Base-by-base conservation (phyloP, 2,888 invertebrate species). In the Drosophila monieri region DNA sequence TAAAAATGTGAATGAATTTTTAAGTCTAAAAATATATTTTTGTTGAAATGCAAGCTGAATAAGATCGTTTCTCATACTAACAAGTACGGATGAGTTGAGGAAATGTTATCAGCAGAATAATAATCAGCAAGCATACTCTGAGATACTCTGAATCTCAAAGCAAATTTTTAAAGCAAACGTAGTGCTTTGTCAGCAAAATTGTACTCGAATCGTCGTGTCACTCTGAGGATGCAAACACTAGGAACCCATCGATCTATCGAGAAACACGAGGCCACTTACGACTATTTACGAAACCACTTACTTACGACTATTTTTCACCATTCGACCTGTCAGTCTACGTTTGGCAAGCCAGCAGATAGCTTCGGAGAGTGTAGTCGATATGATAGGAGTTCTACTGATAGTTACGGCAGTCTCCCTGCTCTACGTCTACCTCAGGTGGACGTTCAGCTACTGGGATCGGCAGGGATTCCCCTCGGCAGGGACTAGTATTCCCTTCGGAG, bases 401-500 rank as follows among this genome's bases (percentile, higher is more conserved):
- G 14, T 62, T 21, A 25, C 52, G 8, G 62, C 23, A 12, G 46
- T 47, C 2, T 62, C 57, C 1, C 30, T 70, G 49, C 41, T 83
- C 0, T 56, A 78, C n/a, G 37, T 79, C 1, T 90, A 80, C 37
- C 61, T 89, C 0, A 88, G 80, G 35, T 85, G 89, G 80, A 77
- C 61, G 6, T 91, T 89, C 10, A 83, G 78, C 1, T 87, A 94
- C 80, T 95, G 95, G 95, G 90, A 92, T 37, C 92, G 92, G 52
- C 92, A 92, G 75, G 93, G 93, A 1, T 93, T 95, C 5, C 91
- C 92, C 0, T 93, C 93, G 8, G 92, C 93, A 0, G 88, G 91
- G 18, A 93, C 94, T 0, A 88, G 85, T 18, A 93, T 95, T 73
- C 94, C 94, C 0, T 94, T 94, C 76, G 95, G 95, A 0, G 94